These are phyloP conservation scores for Embidobia sp. DNA, from an alignment of 2,888 invertebrate species.

Conservation along the genomic window DNA sequence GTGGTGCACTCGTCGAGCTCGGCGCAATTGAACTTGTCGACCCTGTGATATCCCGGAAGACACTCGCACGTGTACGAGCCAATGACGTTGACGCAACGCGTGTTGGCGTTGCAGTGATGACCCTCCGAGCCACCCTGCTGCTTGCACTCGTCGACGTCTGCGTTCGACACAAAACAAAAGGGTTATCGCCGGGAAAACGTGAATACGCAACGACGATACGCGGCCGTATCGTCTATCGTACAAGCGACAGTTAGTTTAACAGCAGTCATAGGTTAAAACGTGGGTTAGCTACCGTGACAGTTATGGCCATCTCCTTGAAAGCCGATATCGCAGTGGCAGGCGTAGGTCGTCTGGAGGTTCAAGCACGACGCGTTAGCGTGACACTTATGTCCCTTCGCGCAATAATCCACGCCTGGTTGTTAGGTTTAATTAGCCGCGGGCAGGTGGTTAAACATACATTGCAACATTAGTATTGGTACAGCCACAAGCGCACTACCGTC, in stretches of 20 bases:
- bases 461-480: slow-evolving; percentile 51
- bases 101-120: slow-evolving; percentile 93
- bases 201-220: slow-evolving; percentile 20
- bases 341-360: slow-evolving; percentile 94
- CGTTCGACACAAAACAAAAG: slow-evolving; percentile 31
- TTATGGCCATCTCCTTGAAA: slow-evolving; percentile 93
- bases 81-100: slow-evolving; percentile 90
- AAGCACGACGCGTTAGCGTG: slow-evolving; percentile 95
- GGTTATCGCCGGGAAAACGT: slow-evolving; percentile 18
- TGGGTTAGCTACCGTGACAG: slow-evolving; percentile 85
- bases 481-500: slow-evolving; percentile 21
- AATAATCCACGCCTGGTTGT: slow-evolving; percentile 91
- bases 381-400: slow-evolving; percentile 93
- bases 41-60: slow-evolving; percentile 88
- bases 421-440: slow-evolving; percentile 74
- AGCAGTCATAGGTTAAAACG: slow-evolving; percentile 41
- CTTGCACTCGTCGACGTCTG: slow-evolving; percentile 93
- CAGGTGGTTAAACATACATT: slow-evolving; percentile 68
- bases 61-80: slow-evolving; percentile 94
- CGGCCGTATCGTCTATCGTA: slow-evolving; percentile 24
- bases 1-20: slow-evolving; percentile 91
- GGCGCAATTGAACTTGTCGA: slow-evolving; percentile 90
- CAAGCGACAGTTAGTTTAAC: slow-evolving; percentile 41
- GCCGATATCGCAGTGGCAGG: slow-evolving; percentile 94
- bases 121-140: slow-evolving; percentile 89